These are phyloP conservation scores for Euzetes globulus DNA, from an alignment of 2,888 invertebrate species.

Conservation along the genomic window DNA sequence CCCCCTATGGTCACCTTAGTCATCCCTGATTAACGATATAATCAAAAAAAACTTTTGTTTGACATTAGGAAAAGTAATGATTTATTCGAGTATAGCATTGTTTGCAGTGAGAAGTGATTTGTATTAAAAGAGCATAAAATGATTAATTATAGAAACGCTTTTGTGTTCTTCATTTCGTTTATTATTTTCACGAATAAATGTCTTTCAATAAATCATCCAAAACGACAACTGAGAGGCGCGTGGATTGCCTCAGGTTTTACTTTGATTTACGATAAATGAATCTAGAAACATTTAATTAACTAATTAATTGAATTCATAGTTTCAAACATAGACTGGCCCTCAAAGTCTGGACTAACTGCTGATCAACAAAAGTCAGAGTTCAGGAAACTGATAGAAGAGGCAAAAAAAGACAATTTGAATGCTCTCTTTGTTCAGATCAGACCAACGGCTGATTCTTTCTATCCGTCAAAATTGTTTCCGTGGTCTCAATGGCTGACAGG, in stretches of 20 bases:
- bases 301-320: not conserved
- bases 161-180: not conserved
- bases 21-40: too few species aligned
- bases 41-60: too few species aligned
- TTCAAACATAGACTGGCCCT: not conserved
- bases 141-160: not conserved
- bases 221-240: not conserved
- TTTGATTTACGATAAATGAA: too few species aligned
- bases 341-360: not conserved
- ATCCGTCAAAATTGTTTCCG: not conserved
- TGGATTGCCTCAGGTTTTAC: not conserved
- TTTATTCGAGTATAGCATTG: too few species aligned
- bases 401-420: not conserved
- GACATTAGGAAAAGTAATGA: too few species aligned
- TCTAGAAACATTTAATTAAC: too few species aligned
- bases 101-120: too few species aligned
- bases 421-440: not conserved
- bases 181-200: not conserved
- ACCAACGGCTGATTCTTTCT: not conserved
- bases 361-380: not conserved
- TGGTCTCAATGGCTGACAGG: not conserved
- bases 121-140: not conserved
- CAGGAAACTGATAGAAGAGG: not conserved
- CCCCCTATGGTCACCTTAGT: too few species aligned
- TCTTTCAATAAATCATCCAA: not conserved